Conservation (phyloP, 2,888 invertebrate species). For the Temnothorax rugatulus region DNA sequence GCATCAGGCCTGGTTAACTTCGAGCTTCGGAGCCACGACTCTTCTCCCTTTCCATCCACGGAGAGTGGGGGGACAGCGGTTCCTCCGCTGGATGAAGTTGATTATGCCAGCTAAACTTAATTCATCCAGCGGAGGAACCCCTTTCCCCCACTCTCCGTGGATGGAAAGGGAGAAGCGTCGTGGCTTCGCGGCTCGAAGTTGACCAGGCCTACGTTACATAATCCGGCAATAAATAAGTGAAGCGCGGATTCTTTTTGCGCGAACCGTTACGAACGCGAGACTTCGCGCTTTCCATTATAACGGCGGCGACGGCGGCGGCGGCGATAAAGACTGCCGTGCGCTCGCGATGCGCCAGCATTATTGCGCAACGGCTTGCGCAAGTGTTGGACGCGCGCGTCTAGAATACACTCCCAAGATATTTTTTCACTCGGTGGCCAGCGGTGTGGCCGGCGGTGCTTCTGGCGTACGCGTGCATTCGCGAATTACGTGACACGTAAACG, state of each 20-base stretch:
- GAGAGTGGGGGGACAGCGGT: no score
- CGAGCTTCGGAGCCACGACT: no score
- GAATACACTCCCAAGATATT: constrained; percentile 33
- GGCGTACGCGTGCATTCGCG: neutral
- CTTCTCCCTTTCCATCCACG: no score
- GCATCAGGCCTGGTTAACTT: no score
- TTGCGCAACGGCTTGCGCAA: constrained; percentile 51
- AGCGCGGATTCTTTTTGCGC: neutral
- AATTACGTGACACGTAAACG: neutral
- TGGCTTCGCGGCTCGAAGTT: no score
- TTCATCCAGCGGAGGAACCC: no score
- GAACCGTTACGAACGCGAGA: neutral
- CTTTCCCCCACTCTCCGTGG: no score
- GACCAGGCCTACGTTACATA: neutral
- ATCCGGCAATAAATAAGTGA: constrained; percentile 14
- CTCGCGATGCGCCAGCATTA: constrained; percentile 18
- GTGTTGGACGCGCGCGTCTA: constrained; percentile 33
- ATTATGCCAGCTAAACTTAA: no score
- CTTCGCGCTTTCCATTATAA: neutral
- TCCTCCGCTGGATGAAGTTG: no score
- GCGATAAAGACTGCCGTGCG: neutral
- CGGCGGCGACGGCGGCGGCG: neutral
- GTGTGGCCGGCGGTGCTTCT: neutral
- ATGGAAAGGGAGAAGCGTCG: no score
- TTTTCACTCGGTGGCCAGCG: neutral